Percentiles rank a stretch among this genome's conserved stretches.
Evolutionary conservation across 2,888 invertebrate species (phyloP).

Genomic region (Leptopilina drosophilae): DNA sequence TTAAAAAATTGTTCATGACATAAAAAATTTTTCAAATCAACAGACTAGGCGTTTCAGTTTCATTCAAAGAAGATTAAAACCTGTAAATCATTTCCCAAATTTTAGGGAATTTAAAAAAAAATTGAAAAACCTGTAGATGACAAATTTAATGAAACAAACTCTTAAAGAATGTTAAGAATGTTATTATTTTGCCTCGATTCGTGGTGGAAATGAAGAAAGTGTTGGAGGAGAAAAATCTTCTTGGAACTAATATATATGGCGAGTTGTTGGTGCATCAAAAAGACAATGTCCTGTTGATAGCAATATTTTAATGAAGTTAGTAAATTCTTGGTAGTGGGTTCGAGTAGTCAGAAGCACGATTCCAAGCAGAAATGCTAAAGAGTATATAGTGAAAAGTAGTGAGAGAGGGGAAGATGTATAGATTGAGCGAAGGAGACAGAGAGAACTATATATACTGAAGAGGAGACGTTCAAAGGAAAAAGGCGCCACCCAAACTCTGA

Average conservation of each 20-base stretch:
- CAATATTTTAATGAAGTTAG: slow-evolving; percentile 69
- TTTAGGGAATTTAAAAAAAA: too few species aligned
- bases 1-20: too few species aligned
- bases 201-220: not conserved
- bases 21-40: too few species aligned
- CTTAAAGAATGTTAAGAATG: too few species aligned
- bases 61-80: too few species aligned
- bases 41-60: too few species aligned
- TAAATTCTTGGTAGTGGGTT: slow-evolving; percentile 63
- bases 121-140: too few species aligned
- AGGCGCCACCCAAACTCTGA: slow-evolving; percentile 74
- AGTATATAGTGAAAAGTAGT: slow-evolving; percentile 41
- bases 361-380: slow-evolving; percentile 62
- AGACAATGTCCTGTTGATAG: slow-evolving; percentile 68
- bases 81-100: too few species aligned
- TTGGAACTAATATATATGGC: slow-evolving; percentile 33
- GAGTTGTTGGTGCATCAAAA: slow-evolving; percentile 32
- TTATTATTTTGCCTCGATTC: too few species aligned
- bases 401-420: slow-evolving; percentile 41
- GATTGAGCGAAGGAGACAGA: slow-evolving; percentile 48
- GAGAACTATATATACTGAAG: slow-evolving; percentile 45
- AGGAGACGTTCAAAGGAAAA: slow-evolving; percentile 54
- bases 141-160: too few species aligned
- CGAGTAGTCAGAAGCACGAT: slow-evolving; percentile 58
- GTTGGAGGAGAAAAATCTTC: slow-evolving; percentile 27